Conservation (phyloP, 2,113 vertebrate species). For the Rhabdornis inornatus region DNA sequence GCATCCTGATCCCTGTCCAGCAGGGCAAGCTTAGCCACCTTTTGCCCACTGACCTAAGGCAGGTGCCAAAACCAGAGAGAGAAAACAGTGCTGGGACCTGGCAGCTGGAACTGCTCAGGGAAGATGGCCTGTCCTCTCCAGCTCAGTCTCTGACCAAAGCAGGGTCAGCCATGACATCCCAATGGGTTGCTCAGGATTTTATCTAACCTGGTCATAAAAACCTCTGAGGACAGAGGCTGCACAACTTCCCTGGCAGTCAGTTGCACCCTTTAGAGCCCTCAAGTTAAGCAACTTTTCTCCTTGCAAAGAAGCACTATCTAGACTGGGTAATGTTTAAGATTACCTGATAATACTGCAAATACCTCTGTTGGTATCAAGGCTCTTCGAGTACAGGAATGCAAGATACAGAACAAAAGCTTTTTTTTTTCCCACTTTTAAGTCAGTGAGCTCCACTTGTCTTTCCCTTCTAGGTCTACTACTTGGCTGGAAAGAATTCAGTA, state of each 20-base stretch:
- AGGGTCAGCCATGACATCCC: neutral
- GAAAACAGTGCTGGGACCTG: neutral
- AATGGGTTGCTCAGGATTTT: neutral
- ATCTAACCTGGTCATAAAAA: neutral
- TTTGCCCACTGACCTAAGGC: neutral
- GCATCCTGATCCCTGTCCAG: neutral
- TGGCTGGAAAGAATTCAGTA: neutral
- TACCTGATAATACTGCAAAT: neutral
- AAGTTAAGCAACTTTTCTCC: neutral
- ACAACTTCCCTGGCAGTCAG: neutral
- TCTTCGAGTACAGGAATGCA: neutral
- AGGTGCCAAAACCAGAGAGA: neutral
- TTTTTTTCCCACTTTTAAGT: neutral
- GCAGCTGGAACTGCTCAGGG: neutral
- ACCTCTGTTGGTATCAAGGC: neutral
- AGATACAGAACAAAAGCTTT: neutral
- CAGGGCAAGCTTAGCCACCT: neutral
- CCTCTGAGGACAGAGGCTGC: neutral
- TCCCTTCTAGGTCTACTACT: neutral
- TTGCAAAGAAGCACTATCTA: neutral
- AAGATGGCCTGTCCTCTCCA: neutral
- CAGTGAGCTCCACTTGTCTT: neutral
- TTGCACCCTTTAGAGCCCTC: neutral
- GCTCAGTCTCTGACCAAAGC: neutral
- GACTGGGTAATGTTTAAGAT: neutral